phyloP scores from a whole-genome alignment of 2,888 invertebrate species.

The Criorhina ranunculi region DNA sequence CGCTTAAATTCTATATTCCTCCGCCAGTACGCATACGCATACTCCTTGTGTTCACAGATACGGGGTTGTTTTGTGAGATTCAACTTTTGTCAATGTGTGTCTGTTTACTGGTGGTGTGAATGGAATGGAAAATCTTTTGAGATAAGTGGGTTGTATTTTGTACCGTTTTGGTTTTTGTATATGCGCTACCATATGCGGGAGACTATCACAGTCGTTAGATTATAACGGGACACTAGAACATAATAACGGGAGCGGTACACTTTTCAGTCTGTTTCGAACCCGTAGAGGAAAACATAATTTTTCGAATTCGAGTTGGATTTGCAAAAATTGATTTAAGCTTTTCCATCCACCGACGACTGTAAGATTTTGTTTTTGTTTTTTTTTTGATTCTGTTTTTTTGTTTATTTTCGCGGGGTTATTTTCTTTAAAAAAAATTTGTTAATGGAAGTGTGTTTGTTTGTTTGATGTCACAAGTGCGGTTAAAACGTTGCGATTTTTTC shows the following conservation, averaged over 20 bases:
- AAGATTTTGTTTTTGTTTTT: conserved; percentile 46
- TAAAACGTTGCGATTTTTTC: conserved; percentile 2
- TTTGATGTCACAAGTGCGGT: neutral
- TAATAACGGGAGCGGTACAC: conserved; percentile 70
- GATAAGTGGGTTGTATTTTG: conserved; percentile 66
- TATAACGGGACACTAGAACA: conserved; percentile 73
- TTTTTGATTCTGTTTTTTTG: conserved; percentile 6
- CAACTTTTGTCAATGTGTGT: too few relatives aligned
- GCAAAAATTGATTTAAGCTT: conserved; percentile 67
- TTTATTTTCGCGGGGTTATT: too few relatives aligned
- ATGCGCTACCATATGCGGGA: conserved; percentile 65
- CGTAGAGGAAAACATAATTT: conserved; percentile 75
- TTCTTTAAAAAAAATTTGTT: too few relatives aligned
- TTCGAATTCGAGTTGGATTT: conserved; percentile 73
- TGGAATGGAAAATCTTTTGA: conserved; percentile 58
- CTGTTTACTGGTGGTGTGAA: conserved; percentile 53
- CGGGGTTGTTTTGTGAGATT: conserved; percentile 47
- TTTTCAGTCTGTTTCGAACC: conserved; percentile 72
- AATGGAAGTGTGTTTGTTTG: conserved; percentile 2
- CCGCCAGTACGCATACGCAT: conserved; percentile 12
- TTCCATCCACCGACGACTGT: too few relatives aligned
- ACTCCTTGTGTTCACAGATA: conserved; percentile 1
- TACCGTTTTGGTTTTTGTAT: too few relatives aligned
- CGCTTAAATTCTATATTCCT: neutral
- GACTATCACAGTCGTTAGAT: conserved; percentile 71